Conservation (phyloP, 1,140 invertebrate genomes). For the Rhagoletis zephyria region DNA sequence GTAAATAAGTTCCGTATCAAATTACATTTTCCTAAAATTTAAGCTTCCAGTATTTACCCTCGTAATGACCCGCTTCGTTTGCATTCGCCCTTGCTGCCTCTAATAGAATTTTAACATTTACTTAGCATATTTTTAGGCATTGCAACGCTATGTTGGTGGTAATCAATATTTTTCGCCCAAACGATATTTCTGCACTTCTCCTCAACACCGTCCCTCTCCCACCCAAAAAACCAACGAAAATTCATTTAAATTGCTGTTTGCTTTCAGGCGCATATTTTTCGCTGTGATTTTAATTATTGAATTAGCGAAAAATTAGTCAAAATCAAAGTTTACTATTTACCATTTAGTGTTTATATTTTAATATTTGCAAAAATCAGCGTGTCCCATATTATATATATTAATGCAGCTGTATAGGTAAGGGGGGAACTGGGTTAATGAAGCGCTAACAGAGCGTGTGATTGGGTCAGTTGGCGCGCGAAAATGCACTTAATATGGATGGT, state of each 20-base stretch:
- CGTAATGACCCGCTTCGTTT: neutral
- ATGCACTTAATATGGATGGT: neutral
- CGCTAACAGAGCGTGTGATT: neutral
- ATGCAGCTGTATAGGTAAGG: neutral
- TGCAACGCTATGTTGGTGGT: too few relatives aligned
- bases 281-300: slow-evolving; percentile 32
- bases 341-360: neutral
- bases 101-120: slow-evolving; percentile 30
- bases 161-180: too few relatives aligned
- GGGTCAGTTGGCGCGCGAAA: neutral
- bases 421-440: neutral
- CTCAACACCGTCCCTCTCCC: too few relatives aligned
- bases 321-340: slow-evolving; percentile 38
- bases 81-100: neutral
- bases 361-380: slow-evolving; percentile 20
- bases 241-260: neutral
- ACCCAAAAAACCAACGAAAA: neutral
- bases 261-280: slow-evolving; percentile 34
- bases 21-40: neutral
- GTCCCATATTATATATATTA: slow-evolving; percentile 14
- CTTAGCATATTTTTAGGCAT: slow-evolving; percentile 9
- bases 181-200: too few relatives aligned
- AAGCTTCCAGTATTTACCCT: too few relatives aligned
- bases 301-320: slow-evolving; percentile 36
- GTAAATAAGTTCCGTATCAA: neutral